A percentile compares a stretch with the other conserved stretches of the same genome.
phyloP scores from a whole-genome alignment of 2,113 vertebrate species.

The Octodon degus region DNA sequence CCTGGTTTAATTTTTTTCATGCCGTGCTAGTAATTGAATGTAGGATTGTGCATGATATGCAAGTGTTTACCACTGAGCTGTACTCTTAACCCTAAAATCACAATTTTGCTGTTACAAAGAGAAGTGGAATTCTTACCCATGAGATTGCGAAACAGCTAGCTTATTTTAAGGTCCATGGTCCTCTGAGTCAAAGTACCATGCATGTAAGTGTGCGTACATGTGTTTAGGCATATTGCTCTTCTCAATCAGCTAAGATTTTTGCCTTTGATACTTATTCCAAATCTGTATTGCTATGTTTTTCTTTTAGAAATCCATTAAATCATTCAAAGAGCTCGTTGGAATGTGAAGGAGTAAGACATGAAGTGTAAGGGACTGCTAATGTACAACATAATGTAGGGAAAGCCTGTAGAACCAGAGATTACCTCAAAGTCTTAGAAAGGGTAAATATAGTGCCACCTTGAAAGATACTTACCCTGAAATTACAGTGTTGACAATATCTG shows the following conservation, averaged over 20 bases:
- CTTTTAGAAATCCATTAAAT: neutral
- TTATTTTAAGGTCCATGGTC: neutral
- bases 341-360: neutral
- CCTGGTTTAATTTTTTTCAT: neutral
- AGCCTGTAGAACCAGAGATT: neutral
- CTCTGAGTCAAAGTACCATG: slow-evolving; percentile 3
- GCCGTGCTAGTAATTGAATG: neutral
- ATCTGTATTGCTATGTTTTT: slow-evolving; percentile 1
- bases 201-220: neutral
- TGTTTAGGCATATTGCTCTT: neutral
- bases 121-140: neutral
- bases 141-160: neutral
- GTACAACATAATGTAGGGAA: slow-evolving; percentile 1
- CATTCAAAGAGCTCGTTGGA: neutral
- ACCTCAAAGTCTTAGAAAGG: neutral
- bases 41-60: neutral
- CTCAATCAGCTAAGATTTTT: neutral
- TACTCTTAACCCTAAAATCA: neutral
- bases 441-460: neutral
- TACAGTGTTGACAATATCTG: neutral
- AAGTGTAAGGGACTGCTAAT: neutral
- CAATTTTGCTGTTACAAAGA: neutral
- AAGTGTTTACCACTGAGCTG: neutral
- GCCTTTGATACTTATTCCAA: neutral
- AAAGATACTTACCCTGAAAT: neutral